These are phyloP conservation scores for Microplitis mediator DNA, from an alignment of 1,140 invertebrate genomes.

Conservation along the genomic window DNA sequence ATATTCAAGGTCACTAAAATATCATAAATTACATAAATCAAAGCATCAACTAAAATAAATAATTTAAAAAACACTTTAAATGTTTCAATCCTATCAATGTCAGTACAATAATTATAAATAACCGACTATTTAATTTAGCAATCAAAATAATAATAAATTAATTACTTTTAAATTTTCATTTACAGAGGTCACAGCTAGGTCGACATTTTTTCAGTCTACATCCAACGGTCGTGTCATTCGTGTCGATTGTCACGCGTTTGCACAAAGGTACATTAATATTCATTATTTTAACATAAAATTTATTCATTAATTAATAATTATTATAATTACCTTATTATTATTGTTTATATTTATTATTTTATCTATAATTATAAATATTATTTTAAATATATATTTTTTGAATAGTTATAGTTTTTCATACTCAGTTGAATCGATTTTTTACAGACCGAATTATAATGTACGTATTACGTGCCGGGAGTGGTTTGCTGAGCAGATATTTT, in stretches of 20 bases:
- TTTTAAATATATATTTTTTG: not conserved
- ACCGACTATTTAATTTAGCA: not conserved
- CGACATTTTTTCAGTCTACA: constrained; percentile 39
- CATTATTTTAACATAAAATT: constrained; percentile 20
- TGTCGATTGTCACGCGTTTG: constrained; percentile 26
- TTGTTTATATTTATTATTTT: not conserved
- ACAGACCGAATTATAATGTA: constrained; percentile 18
- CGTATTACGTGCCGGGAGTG: constrained; percentile 28
- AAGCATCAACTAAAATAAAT: no score
- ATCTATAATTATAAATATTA: not conserved
- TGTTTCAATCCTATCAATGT: not conserved
- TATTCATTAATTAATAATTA: not conserved
- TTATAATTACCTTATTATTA: not conserved
- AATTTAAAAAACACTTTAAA: no score
- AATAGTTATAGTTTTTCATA: not conserved
- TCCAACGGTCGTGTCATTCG: constrained; percentile 27
- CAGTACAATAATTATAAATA: not conserved
- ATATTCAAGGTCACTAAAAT: not conserved
- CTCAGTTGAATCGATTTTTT: constrained; percentile 20
- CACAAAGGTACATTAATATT: constrained; percentile 28
- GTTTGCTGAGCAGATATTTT: constrained; percentile 25
- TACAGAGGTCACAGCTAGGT: constrained; percentile 44
- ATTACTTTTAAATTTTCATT: not conserved
- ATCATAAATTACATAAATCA: no score
- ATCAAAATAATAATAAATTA: not conserved